Percentiles rank a stretch among this genome's conserved stretches.
phyloP scores from a whole-genome alignment of 1,140 invertebrate genomes.

The Triops longicaudatus region DNA sequence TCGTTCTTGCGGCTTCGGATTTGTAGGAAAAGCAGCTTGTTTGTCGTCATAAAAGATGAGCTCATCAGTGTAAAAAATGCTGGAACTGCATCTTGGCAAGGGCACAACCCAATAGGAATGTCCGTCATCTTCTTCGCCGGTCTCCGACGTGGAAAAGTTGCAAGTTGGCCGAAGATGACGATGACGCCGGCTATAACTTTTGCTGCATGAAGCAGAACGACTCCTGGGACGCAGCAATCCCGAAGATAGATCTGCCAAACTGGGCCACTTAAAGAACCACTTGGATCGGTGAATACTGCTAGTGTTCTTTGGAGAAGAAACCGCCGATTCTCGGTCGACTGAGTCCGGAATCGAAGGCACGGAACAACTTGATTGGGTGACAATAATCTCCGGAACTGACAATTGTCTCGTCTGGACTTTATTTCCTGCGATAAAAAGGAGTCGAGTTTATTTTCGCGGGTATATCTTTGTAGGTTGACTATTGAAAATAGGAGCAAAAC shows the following conservation, averaged over 20 bases:
- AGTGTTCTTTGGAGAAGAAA: not conserved
- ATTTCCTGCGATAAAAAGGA: not conserved
- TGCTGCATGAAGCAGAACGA: conserved; percentile 14
- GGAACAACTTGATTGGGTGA: conserved; percentile 14
- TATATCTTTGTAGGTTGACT: not conserved
- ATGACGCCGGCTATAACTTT: not conserved
- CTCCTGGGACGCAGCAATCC: conserved; percentile 9
- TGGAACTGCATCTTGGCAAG: not conserved
- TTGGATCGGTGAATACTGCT: not conserved
- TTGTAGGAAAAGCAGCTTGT: not conserved
- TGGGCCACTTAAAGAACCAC: not conserved
- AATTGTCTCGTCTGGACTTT: conserved; percentile 12
- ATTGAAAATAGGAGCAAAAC: not conserved
- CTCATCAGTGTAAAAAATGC: conserved; percentile 15
- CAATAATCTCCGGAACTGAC: conserved; percentile 14
- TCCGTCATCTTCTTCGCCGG: not conserved
- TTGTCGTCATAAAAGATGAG: conserved; percentile 8
- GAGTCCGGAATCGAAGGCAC: conserved; percentile 10
- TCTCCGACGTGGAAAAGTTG: not conserved
- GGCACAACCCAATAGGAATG: not conserved
- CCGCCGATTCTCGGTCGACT: not conserved
- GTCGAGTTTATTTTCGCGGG: not conserved
- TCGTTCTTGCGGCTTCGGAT: not conserved
- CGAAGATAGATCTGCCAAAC: conserved; percentile 11
- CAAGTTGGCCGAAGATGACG: conserved; percentile 5